Base-by-base conservation (phyloP, 2,113 vertebrate species). In the Rhynchomys soricoides region DNA sequence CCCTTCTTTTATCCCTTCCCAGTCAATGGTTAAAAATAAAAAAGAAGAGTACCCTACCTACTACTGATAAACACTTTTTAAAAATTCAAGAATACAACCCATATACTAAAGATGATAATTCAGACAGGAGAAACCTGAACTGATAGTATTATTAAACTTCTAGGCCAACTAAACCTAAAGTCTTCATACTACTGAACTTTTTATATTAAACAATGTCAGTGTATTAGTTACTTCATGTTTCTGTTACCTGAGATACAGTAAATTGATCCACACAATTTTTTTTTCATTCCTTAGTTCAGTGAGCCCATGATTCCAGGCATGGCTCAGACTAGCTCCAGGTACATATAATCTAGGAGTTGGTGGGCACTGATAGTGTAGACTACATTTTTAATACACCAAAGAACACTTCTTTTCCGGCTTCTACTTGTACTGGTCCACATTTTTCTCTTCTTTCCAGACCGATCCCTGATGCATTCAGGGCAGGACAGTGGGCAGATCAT, bases 401-500 rank as follows among this genome's bases (percentile, higher is more conserved):
- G 70, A 82, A 43, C 57, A 37, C 7, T 85, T 71, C 64, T 88
- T 89, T 68, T 31, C 64, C 34, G 7, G 0, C 43, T 95, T 90
- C 59, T 34, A 19, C 15, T 78, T 86, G 40, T 19, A 12, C 29
- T 15, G 17, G 22, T 45, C 74, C 77, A 91, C 45, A 64, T 91
- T 91, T 91, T 92, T 89, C 89, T 73, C 17, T 91, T 66, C 52
- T 88, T 96, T 75, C 71, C 29, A 89, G 52, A 31, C 13, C n/a
- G 68, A 48, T 86, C 74, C 93, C 50, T 89, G 96, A 96, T 34
- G 19, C 7, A 45, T 57, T 95, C 21, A 24, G 93, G 75, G 26
- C 77, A 48, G 26, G 52, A 94, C 1, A 5, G 97, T 70, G 95
- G 21, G 12, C 87, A 98, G 91, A 94, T 50, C 10, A 74, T 96